Base-by-base conservation (phyloP, 2,113 vertebrate species). In the Mesembrinibis cayennensis region DNA sequence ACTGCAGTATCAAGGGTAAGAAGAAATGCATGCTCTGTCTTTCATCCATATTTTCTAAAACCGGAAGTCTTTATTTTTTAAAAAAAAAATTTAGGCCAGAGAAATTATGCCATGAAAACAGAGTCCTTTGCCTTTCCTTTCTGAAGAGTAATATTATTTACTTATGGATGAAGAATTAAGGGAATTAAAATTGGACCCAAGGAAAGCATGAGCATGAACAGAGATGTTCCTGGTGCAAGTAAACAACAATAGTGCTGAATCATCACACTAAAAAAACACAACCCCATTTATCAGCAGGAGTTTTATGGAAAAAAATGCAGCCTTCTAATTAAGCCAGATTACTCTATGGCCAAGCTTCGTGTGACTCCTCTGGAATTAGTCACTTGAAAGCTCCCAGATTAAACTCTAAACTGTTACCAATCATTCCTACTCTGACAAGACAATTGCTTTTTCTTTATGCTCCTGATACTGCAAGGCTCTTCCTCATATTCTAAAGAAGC, bases 1-100 rank as follows among this genome's bases (percentile, higher is more conserved):
- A 29, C n/a, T 87, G 87, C 84, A 93, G 73, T 97, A 94, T 83
- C 89, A 93, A 45, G 55, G 20, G 42, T 84, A 84, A 70, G 95
- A 89, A 78, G 79, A 93, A 93, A 78, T 0, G 18, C 19, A 50
- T 40, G 42, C 5, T 77, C 38, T 65, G 36, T 81, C 40, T 69
- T 82, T 70, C 45, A 79, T 19, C 29, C 14, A 10, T 63, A 74
- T 58, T 87, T 87, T 62, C 45, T 78, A 53, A 78, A 89, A 38
- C 11, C 5, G 2, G 45, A 78, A 87, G 17, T 16, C 3, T 91
- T 83, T 81, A 40, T 70, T 77, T 18, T 70, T 77, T 18, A 25
- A 47, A 36, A 78, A 56, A 30, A 70, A 44, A 73, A 19, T 3
- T 44, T n/a, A 36, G 69, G 5, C 45, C 27, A 90, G 56, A 82